phyloP scores from a whole-genome alignment of 2,797 vertebrate genomes.

The Meda fulgida region DNA sequence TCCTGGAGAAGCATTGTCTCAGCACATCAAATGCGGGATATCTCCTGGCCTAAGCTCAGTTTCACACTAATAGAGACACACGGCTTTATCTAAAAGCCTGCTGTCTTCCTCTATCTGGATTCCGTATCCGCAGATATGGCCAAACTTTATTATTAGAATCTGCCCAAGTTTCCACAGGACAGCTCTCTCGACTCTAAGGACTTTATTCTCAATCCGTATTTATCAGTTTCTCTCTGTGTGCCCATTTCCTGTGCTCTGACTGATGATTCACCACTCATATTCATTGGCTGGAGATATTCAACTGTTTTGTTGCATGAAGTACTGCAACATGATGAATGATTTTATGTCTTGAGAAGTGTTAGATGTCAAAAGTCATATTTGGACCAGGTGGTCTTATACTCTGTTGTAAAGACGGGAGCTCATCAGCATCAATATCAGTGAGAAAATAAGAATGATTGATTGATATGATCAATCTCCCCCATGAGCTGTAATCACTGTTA shows the following conservation, averaged over 20 bases:
- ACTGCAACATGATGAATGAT: neutral
- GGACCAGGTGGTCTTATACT: slow-evolving; percentile 41
- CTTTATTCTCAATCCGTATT: slow-evolving; percentile 38
- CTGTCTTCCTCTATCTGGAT: slow-evolving; percentile 41
- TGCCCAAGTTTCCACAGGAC: slow-evolving; percentile 53
- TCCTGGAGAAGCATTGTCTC: slow-evolving; percentile 58
- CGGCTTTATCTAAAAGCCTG: slow-evolving; percentile 52
- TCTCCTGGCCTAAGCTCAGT: slow-evolving; percentile 55
- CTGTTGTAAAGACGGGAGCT: slow-evolving; percentile 38
- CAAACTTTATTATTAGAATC: slow-evolving; percentile 55
- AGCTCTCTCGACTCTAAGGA: slow-evolving; percentile 46
- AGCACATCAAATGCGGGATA: slow-evolving; percentile 50
- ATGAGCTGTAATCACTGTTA: slow-evolving; percentile 47
- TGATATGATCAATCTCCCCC: slow-evolving; percentile 48
- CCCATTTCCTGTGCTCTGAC: slow-evolving; percentile 33
- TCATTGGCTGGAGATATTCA: slow-evolving; percentile 35
- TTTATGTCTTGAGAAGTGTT: slow-evolving; percentile 22
- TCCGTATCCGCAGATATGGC: slow-evolving; percentile 55
- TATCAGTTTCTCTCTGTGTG: slow-evolving; percentile 31
- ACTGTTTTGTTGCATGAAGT: neutral
- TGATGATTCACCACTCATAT: slow-evolving; percentile 40
- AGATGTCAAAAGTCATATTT: slow-evolving; percentile 34
- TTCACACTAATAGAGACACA: slow-evolving; percentile 63
- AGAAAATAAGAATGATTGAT: slow-evolving; percentile 38
- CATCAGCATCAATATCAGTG: slow-evolving; percentile 49